Evolutionary conservation across 2,113 vertebrate species (phyloP), one percentile per base, ranked within the genome.

Genomic region (Natator depressus): DNA sequence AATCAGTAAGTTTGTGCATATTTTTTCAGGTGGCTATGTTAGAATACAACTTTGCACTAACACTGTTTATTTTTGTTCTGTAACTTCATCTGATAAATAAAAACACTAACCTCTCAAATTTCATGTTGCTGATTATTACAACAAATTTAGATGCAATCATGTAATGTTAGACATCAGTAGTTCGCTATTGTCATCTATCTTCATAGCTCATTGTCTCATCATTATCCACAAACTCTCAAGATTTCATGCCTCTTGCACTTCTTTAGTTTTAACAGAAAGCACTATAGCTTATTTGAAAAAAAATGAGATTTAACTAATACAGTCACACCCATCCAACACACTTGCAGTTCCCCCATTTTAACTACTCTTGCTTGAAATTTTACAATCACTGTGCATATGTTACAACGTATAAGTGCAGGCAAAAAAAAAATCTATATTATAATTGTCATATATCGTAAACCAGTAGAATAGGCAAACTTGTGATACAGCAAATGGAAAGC

Each of bases 391-490:
- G 97, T 98, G 97, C 93, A 95, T 97, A 96, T 94, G 80, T 97
- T 96, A 97, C 93, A 97, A 97, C 81, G 89, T 46, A 84, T 91
- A 98, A 97, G 97, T 98, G 97, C 98, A 97, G 96, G 97, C 97
- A 97, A 97, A 97, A 82, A n/a, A 46, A 89, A 46, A 89, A 38
- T 88, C 95, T 94, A 69, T 96, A 96, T 93, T 90, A 95, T 90
- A 97, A 89, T 97, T 97, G 89, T 98, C 93, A 96, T 95, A 96
- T 75, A 38, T 85, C 97, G 97, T 98, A 98, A 98, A 98, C 98
- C 95, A 96, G 96, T 96, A 97, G 96, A 98, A 95, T 94, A 98
- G 98, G 98, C 98, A 98, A 98, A 98, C 94, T 91, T 10, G 96
- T 98, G 97, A 95, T 92, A 96, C 84, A 25, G 93, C 89, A 84